Base-by-base conservation (phyloP, 1,140 invertebrate species). In the Batillaria attramentaria region DNA sequence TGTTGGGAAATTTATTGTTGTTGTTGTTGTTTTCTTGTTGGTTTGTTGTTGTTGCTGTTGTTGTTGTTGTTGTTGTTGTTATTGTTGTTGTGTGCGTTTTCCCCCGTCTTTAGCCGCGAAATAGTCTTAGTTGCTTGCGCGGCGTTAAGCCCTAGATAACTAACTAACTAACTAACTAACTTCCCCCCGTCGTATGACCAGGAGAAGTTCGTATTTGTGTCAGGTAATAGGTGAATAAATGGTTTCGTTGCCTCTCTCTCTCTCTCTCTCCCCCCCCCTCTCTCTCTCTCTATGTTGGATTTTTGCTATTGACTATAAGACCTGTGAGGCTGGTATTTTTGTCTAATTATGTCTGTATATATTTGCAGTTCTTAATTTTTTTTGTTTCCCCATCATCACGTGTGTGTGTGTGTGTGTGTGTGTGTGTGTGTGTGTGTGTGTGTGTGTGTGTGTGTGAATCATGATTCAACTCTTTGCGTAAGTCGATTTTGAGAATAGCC, bases 341-440 rank as follows among this genome's bases (percentile, higher is more conserved):
- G 54, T 60, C 20, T 60, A 28, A n/a, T 20, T 20, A 28, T 60
- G 54, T 60, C 20, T 60, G 54, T 60, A 28, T 60, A 28, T 60
- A 28, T 60, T 20, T 60, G 54, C 31, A 28, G 24, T 50, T 50
- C 46, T 50, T 50, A 10, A 13, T 50, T 50, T 50, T 50, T 24
- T 50, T 50, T 24, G 10, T 62, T 24, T 62, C 8, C n/a, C 16
- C 33, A n/a, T 2, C n/a, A 8, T 24, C 57, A 62, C 6, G 57
- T 18, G 10, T 18, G 24, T n/a, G 24, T 10, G 33, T n/a, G 10
- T 62, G 57, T 18, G 24, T n/a, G 33, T 62, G 57, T 2, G 13
- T 62, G 62, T 66, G 62, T 66, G 62, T 37, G 62, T 66, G 62
- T 66, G 31, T 62, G 62, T 66, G 62, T 66, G 62, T 66, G 62